Evolutionary conservation across 2,888 invertebrate genomes (phyloP), one percentile per base, ranked within the genome.

Genomic region (Cerceris ruficornis): DNA sequence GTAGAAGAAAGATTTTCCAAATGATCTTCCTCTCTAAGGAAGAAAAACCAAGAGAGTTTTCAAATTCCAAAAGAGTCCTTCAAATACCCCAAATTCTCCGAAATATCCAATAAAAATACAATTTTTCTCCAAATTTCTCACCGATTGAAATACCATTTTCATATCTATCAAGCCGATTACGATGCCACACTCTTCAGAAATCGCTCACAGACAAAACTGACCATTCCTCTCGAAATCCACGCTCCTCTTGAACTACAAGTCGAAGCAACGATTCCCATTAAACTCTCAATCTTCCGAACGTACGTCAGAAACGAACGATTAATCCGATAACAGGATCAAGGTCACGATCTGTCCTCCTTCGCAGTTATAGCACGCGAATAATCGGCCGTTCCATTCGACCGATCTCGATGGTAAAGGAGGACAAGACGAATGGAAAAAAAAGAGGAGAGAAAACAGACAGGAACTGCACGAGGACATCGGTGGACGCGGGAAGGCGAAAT

Each of bases 381-480:
- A 52, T 62, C 59, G 42, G 49, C 43, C 70, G 75, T 80, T 83
- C 75, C 75, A 72, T 83, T 72, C 69, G 75, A 80, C 55, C 71
- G 69, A 76, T 43, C 66, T 60, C 57, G 55, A 62, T 58, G 49
- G 15, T 41, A 54, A 15, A 39, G 7, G 17, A 57, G 58, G 43
- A 17, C 15, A 49, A 28, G 9, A 50, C 7, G 41, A 13, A 13
- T 17, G 54, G 15, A 17, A 50, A 28, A 28, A 28, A 28, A 28
- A 28, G 4, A 49, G 15, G 13, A 41, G 2, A 14, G 17, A 50
- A 15, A 46, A 50, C 11, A 9, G 43, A 54, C 58, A 15, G 46
- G 17, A 49, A 42, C n/a, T 11, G 17, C 28, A 7, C 17, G 76
- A 54, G 11, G 73, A 65, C 57, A 62, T 76, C 15, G 43, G 13